These are phyloP conservation scores for Montipora sp. DNA, from an alignment of 64 coral and sea anemone genomes.

Conservation along the genomic window DNA sequence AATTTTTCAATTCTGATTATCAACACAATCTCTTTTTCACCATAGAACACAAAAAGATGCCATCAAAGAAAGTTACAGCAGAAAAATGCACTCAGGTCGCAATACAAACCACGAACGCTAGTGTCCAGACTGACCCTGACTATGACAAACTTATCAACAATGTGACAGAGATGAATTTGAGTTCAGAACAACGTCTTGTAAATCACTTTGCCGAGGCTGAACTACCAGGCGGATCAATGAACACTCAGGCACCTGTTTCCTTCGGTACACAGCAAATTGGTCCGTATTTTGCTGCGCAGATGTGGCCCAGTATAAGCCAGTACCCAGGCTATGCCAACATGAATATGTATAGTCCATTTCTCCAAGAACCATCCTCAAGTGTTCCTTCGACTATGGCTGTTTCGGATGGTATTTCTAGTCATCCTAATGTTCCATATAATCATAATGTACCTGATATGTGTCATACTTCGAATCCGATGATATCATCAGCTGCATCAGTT, in stretches of 20 bases:
- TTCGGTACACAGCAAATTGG: conserved; percentile 29
- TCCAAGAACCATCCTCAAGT: background rate
- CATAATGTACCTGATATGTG: background rate
- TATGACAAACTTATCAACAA: conserved; percentile 33
- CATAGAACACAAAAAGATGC: conserved; percentile 1
- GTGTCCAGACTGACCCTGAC: conserved; percentile 11
- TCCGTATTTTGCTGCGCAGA: conserved; percentile 25
- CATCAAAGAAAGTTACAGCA: background rate
- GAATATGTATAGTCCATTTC: conserved; percentile 30
- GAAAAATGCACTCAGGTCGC: conserved; percentile 26
- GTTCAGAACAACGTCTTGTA: background rate
- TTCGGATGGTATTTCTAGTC: conserved; percentile 5
- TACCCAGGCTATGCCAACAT: background rate
- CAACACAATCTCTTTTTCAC: background rate
- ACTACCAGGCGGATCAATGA: background rate
- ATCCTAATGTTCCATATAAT: conserved; percentile 11
- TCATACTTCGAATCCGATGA: background rate
- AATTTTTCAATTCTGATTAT: background rate
- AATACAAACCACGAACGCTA: background rate
- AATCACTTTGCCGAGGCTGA: conserved; percentile 17
- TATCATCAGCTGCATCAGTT: background rate
- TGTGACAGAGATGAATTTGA: conserved; percentile 14
- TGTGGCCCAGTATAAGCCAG: conserved; percentile 21
- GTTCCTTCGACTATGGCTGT: conserved; percentile 25
- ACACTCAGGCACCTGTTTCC: background rate